Evolutionary conservation across 2,113 vertebrate species (phyloP).

Genomic region (Formicarius rufipectus): DNA sequence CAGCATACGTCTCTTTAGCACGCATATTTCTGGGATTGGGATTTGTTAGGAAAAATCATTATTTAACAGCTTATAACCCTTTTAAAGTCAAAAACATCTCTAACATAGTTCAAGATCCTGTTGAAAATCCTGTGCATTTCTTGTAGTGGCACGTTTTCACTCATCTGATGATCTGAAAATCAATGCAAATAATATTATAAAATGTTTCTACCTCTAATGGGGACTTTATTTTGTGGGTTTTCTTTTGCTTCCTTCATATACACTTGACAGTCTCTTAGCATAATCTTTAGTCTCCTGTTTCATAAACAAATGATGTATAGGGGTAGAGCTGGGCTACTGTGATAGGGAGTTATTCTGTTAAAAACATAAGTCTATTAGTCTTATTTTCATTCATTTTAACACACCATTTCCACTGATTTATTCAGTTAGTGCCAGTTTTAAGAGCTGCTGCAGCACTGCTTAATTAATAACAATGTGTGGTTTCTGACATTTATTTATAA

Average conservation of each 20-base stretch:
- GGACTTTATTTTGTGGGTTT: neutral
- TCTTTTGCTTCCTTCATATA: neutral
- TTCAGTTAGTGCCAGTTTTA: neutral
- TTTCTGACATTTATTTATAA: conserved; percentile 39
- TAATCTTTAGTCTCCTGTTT: neutral
- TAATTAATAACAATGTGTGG: conserved; percentile 20
- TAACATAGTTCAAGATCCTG: neutral
- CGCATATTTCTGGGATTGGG: neutral
- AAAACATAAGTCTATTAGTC: neutral
- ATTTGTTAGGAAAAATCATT: conserved; percentile 7
- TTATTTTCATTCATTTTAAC: conserved; percentile 45
- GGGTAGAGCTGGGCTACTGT: neutral
- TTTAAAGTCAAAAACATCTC: neutral
- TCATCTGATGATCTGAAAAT: neutral
- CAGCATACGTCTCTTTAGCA: neutral
- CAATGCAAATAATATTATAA: neutral
- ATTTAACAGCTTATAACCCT: neutral
- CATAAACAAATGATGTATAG: neutral
- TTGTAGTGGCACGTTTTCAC: neutral
- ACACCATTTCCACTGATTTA: neutral
- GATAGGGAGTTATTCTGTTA: neutral
- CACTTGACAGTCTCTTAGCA: neutral
- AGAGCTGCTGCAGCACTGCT: neutral
- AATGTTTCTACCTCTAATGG: neutral
- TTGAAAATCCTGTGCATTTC: neutral